Evolutionary conservation across 2,888 invertebrate species (phyloP), one percentile per base, ranked within the genome.

Genomic region (Torymus auratus): DNA sequence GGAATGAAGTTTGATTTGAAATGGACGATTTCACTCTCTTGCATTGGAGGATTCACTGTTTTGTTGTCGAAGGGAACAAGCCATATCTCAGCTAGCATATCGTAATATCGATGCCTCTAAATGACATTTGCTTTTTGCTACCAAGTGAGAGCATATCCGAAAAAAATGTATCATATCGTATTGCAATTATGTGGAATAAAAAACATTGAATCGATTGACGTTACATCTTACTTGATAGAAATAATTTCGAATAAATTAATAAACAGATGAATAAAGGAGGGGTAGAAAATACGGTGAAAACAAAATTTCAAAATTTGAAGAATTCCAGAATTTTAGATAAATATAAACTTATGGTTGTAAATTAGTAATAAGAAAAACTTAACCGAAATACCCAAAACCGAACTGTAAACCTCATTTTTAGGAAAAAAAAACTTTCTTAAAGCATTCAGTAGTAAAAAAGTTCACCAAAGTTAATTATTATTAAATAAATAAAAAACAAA

Each of bases 11-110:
- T 58, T 69, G 15, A 61, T 15, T 41, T 65, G 11, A 28, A 61
- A 15, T 74, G 55, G 69, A 71, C 70, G 72, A 58, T 73, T 76
- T 80, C 76, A 70, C 78, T 76, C 79, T 71, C 74, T 77, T 65
- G 61, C 74, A 41, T 74, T 75, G 73, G 71, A 78, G 52, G 50
- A n/a, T 77, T 81, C 58, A 62, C 17, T 61, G 55, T 70, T 77
- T 41, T n/a, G 50, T 23, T 67, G 65, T 41, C 52, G 56, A 28
- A 72, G 65, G 61, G n/a, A 56, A 20, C n/a, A 17, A 62, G 62
- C 55, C 55, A 56, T 41, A 41, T 64, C 23, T 28, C 14, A 61
- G 20, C 67, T 12, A 78, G 64, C 70, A 28, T 17, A 69, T 62
- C 53, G 12, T 62, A 62, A 17, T 17, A 12, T 41, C 41, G 17